Evolutionary conservation across 2,113 vertebrate genomes (phyloP).

Genomic region (Phalacrocorax brasilianus): DNA sequence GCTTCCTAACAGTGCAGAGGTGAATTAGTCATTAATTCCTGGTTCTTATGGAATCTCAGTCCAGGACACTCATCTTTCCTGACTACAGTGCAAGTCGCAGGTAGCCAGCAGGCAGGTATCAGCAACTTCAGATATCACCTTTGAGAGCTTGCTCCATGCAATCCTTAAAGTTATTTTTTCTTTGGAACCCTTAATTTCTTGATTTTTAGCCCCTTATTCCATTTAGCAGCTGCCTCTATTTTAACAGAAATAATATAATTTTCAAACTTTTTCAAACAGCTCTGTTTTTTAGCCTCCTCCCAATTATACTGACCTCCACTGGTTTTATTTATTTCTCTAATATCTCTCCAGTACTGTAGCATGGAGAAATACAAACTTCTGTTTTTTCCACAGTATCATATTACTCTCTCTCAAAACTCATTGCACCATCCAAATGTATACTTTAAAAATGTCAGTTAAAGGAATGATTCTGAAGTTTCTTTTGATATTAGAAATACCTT

Average conservation of each 20-base stretch:
- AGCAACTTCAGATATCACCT: background rate
- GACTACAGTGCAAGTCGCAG: background rate
- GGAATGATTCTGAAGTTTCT: background rate
- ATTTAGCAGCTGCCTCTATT: background rate
- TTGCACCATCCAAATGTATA: background rate
- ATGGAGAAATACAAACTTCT: background rate
- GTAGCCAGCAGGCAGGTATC: background rate
- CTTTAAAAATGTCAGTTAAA: background rate
- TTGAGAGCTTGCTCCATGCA: background rate
- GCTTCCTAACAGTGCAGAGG: background rate
- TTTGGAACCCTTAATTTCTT: background rate
- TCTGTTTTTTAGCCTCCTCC: background rate
- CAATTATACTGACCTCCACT: background rate
- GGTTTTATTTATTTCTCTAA: constrained; percentile 42
- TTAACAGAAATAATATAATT: background rate
- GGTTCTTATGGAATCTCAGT: background rate
- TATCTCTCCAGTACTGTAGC: background rate
- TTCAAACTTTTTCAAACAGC: background rate
- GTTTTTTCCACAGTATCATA: background rate
- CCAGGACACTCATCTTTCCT: background rate
- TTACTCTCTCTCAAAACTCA: background rate
- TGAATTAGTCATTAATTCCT: background rate
- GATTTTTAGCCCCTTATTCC: background rate
- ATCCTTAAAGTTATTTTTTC: background rate
- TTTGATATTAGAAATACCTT: background rate